phyloP scores from a whole-genome alignment of 1,140 invertebrate genomes.

The Calliphora vicina region DNA sequence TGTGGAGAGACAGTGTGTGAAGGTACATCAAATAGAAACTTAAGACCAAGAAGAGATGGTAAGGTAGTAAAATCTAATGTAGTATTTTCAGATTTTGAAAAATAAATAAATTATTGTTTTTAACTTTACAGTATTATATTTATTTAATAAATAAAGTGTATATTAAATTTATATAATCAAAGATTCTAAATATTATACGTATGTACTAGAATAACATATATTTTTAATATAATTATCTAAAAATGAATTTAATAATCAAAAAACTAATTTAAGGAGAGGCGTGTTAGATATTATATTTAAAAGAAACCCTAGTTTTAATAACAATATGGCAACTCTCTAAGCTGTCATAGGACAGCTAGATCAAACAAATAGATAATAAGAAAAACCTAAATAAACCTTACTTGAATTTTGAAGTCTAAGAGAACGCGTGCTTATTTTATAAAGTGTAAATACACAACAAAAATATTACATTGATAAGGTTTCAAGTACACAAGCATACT shows the following conservation, averaged over 20 bases:
- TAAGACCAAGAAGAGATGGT: background rate
- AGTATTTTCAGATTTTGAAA: background rate
- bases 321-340: background rate
- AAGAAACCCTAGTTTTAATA: background rate
- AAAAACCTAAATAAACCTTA: background rate
- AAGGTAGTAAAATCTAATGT: background rate
- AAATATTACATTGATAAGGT: too few relatives aligned
- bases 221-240: background rate
- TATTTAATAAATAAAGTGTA: background rate
- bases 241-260: background rate
- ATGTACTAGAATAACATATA: background rate
- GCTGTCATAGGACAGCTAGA: background rate
- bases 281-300: background rate
- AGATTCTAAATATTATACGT: background rate
- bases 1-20: background rate
- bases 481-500: too few relatives aligned
- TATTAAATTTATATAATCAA: background rate
- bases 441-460: background rate
- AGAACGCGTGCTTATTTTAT: background rate
- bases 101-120: background rate
- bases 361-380: background rate
- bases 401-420: background rate
- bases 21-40: background rate
- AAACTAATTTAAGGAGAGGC: background rate
- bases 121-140: background rate